Evolutionary conservation across 2,888 invertebrate species (phyloP), one percentile per base, ranked within the genome.

Genomic region (Calliphora vomitoria): DNA sequence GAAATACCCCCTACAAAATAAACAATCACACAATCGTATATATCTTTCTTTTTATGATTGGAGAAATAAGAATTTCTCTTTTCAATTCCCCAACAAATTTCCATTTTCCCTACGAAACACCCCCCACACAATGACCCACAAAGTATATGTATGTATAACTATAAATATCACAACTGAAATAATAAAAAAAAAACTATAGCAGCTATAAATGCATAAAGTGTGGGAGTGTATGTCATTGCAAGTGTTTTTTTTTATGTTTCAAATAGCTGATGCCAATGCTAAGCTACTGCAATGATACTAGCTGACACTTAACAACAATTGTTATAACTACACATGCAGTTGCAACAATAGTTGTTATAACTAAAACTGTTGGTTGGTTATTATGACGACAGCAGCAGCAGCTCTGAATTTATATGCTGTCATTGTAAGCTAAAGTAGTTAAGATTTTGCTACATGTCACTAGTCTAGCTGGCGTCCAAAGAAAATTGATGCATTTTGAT

Each of bases 391-490:
- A 66, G 50, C 47, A 64, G 47, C 31, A 35, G 35, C 58, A 55
- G n/a, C n/a, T n/a, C 55, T 44, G 13, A 18, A 58, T 79, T 68
- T 55, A 55, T 68, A 47, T 79, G 66, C 78, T 82, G 72, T 69
- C 74, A 68, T 62, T 68, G 38, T 68, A 20, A 18, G 47, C n/a
- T 81, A n/a, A 41, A 53, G 53, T 76, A 62, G 58, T 79, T 79
- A 64, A 25, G 58, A 78, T 72, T 76, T 79, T 75, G 75, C 38
- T 80, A 69, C 18, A 81, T 81, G 53, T 44, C 58, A 53, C 53
- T 62, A 78, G 87, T 78, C 84, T 82, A 35, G 60, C n/a, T 72
- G 87, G 87, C 87, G 87, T 78, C 87, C 25, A 41, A 11, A 53
- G 20, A 80, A 72, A 62, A 81, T 87, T 72, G 60, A 76, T 68